Evolutionary conservation across 2,888 invertebrate species (phyloP), one percentile per base, ranked within the genome.

Genomic region (Seira ritae): DNA sequence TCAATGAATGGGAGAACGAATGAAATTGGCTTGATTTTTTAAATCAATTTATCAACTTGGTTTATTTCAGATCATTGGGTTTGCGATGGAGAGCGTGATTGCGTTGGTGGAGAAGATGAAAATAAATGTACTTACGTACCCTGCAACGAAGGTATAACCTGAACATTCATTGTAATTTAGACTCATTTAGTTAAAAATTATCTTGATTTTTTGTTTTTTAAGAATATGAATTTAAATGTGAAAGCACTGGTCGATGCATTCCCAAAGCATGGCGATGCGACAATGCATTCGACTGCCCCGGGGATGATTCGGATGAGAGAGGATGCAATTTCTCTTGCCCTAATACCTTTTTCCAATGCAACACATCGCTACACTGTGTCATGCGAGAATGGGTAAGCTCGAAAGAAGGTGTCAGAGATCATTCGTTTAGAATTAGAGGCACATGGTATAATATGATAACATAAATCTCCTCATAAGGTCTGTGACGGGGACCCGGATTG

Each of bases 401-500:
- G 12, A 15, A 50, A 50, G n/a, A n/a, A n/a, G n/a, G n/a, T n/a
- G n/a, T n/a, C n/a, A n/a, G n/a, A n/a, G n/a, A n/a, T n/a, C n/a
- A n/a, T n/a, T n/a, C n/a, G n/a, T n/a, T n/a, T n/a, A n/a, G n/a
- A n/a, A n/a, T n/a, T n/a, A n/a, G n/a, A n/a, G n/a, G n/a, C n/a
- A 24, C 84, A 87, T 65, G n/a, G n/a, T n/a, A n/a, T n/a, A n/a
- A n/a, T n/a, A n/a, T n/a, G n/a, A n/a, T n/a, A n/a, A n/a, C n/a
- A 80, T 72, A 10, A 17, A n/a, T n/a, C n/a, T n/a, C n/a, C n/a
- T n/a, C n/a, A n/a, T n/a, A 31, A 69, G 77, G 88, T 92, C 50
- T 94, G 94, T 84, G 93, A 94, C 89, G 91, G 91, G 0, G 83
- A 90, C 15, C 89, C 90, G 37, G 93, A 93, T 87, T 93, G 93